These are phyloP conservation scores for Spea multiplicata DNA, from an alignment of 2,113 vertebrate species.

Conservation along the genomic window DNA sequence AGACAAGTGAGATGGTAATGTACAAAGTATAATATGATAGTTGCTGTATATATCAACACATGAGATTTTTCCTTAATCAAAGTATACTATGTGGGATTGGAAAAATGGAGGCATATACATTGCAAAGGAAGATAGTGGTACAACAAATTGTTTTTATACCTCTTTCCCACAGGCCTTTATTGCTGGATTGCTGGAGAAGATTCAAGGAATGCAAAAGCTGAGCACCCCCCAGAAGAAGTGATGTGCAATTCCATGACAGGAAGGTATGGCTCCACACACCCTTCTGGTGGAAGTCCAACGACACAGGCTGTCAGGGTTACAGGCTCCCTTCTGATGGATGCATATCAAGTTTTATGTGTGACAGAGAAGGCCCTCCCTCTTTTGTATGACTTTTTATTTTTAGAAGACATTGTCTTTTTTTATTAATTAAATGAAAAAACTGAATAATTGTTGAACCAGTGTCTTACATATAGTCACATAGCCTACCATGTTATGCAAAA, in stretches of 20 bases:
- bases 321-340: slow-evolving; percentile 3
- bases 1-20: too few species aligned
- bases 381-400: slow-evolving; percentile 36
- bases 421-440: slow-evolving; percentile 39
- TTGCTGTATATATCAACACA: too few species aligned
- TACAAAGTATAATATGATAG: too few species aligned
- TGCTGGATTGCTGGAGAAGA: slow-evolving; percentile 83
- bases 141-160: too few species aligned
- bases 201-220: slow-evolving; percentile 92
- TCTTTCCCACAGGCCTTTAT: slow-evolving; percentile 72
- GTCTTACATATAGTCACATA: too few species aligned
- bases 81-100: too few species aligned
- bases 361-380: slow-evolving; percentile 47
- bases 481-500: too few species aligned
- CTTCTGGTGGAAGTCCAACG: slow-evolving; percentile 20
- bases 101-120: too few species aligned
- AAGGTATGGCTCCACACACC: slow-evolving; percentile 12
- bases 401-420: slow-evolving; percentile 29
- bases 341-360: neutral
- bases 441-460: too few species aligned
- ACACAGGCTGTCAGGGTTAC: slow-evolving; percentile 34
- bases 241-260: slow-evolving; percentile 47
- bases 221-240: slow-evolving; percentile 91
- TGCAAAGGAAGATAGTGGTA: too few species aligned
- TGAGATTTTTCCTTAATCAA: too few species aligned